Percentiles rank a stretch among this genome's conserved stretches.
Evolutionary conservation across 2,113 vertebrate species (phyloP).

Genomic region (Tetraodon nigroviridis): DNA sequence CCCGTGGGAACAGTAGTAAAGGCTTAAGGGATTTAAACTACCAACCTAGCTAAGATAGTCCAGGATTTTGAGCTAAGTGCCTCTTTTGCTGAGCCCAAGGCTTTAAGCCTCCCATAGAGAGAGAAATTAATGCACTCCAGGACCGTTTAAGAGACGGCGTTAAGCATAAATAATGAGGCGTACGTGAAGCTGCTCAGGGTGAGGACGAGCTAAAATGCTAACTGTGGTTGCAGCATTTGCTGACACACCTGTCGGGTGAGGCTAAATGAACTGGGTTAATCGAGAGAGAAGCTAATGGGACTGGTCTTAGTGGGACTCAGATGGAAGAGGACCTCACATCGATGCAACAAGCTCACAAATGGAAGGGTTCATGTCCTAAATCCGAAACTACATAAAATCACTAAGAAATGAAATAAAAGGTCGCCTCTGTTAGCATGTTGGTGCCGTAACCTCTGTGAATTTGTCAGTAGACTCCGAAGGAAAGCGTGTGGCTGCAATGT

Average conservation of each 20-base stretch:
- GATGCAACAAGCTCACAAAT: neutral
- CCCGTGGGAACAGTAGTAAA: constrained; percentile 59
- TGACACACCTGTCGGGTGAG: too few species aligned
- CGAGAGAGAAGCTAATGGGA: too few species aligned
- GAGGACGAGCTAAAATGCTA: too few species aligned
- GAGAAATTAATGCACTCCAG: constrained; percentile 1
- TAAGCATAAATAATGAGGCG: neutral
- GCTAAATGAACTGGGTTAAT: too few species aligned
- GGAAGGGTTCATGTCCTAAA: too few species aligned
- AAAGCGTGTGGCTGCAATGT: constrained; percentile 62
- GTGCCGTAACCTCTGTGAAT: constrained; percentile 55
- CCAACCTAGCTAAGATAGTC: constrained; percentile 39
- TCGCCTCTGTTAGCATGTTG: constrained; percentile 4
- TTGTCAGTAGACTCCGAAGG: constrained; percentile 59
- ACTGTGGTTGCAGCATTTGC: too few species aligned
- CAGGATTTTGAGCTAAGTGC: constrained; percentile 62
- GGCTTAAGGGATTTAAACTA: constrained; percentile 60
- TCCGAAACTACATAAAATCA: neutral
- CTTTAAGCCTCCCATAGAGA: constrained; percentile 21
- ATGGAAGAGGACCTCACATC: too few species aligned
- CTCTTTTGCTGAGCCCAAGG: constrained; percentile 31
- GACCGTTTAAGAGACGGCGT: neutral
- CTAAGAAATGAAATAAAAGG: neutral
- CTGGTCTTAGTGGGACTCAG: too few species aligned
- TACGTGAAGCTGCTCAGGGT: neutral